phyloP scores from a whole-genome alignment of 2,797 vertebrate species.

The Poecilia velifera region DNA sequence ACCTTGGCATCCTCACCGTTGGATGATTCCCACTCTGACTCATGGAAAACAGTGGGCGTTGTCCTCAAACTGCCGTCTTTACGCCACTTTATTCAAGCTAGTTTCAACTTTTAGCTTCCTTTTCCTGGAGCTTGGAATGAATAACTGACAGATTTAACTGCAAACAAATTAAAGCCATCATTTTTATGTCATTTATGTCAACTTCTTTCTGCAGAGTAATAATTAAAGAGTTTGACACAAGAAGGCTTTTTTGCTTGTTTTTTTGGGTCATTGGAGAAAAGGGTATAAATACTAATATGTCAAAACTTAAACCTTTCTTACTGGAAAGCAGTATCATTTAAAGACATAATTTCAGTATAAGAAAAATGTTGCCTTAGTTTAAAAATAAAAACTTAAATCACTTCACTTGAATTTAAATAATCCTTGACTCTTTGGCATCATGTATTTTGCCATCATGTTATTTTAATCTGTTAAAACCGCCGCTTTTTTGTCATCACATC shows the following conservation, averaged over 20 bases:
- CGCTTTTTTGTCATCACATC: too few relatives aligned
- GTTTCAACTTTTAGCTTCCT: slow-evolving; percentile 10
- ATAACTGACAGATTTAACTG: background rate
- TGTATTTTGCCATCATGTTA: too few relatives aligned
- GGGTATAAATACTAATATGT: background rate
- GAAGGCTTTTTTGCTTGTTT: background rate
- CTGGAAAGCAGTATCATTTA: background rate
- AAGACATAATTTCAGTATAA: background rate
- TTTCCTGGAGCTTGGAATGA: slow-evolving; percentile 1
- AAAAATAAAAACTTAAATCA: background rate
- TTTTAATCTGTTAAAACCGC: too few relatives aligned
- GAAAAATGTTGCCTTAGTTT: background rate
- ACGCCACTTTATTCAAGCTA: slow-evolving; percentile 16
- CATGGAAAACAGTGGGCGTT: slow-evolving; percentile 58
- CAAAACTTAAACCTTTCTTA: too few relatives aligned
- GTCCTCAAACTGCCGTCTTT: slow-evolving; percentile 13
- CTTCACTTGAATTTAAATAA: background rate
- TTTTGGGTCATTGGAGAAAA: background rate
- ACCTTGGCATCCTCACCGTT: slow-evolving; percentile 45
- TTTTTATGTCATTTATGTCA: background rate
- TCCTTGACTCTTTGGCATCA: too few relatives aligned
- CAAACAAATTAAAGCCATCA: background rate
- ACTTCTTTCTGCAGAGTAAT: background rate
- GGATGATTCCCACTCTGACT: slow-evolving; percentile 59
- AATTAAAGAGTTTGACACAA: background rate